phyloP scores from a whole-genome alignment of 2,888 invertebrate species.

The Terebella lapidaria region DNA sequence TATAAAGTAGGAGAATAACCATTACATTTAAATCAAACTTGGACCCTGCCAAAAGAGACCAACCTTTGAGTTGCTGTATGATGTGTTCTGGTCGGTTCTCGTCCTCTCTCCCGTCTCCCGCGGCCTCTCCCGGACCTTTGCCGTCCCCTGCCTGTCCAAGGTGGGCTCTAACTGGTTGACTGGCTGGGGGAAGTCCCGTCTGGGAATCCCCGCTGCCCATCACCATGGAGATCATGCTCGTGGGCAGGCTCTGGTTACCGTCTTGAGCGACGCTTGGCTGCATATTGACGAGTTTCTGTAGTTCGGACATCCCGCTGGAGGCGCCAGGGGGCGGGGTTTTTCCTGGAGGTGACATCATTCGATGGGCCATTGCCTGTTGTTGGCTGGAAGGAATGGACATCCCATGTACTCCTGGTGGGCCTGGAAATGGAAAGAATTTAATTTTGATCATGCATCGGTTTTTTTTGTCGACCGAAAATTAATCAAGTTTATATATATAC shows the following conservation, averaged over 20 bases:
- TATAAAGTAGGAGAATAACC: too few relatives aligned
- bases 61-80: too few relatives aligned
- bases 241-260: not conserved
- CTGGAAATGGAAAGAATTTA: too few relatives aligned
- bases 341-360: not conserved
- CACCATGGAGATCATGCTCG: not conserved
- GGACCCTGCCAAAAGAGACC: too few relatives aligned
- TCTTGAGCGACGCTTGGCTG: conserved; percentile 2
- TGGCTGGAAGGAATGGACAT: too few relatives aligned
- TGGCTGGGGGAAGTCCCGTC: not conserved
- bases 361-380: not conserved
- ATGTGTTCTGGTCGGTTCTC: not conserved
- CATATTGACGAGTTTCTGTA: conserved; percentile 25
- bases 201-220: not conserved
- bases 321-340: too few relatives aligned
- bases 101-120: not conserved
- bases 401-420: too few relatives aligned
- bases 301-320: conserved; percentile 21
- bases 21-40: too few relatives aligned
- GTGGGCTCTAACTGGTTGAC: conserved; percentile 2
- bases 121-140: not conserved
- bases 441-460: too few relatives aligned
- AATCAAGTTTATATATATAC: too few relatives aligned
- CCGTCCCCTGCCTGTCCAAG: not conserved
- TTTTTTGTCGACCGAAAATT: too few relatives aligned